Base-by-base conservation (phyloP, 2,888 invertebrate species). In the Tanypteryx hageni region DNA sequence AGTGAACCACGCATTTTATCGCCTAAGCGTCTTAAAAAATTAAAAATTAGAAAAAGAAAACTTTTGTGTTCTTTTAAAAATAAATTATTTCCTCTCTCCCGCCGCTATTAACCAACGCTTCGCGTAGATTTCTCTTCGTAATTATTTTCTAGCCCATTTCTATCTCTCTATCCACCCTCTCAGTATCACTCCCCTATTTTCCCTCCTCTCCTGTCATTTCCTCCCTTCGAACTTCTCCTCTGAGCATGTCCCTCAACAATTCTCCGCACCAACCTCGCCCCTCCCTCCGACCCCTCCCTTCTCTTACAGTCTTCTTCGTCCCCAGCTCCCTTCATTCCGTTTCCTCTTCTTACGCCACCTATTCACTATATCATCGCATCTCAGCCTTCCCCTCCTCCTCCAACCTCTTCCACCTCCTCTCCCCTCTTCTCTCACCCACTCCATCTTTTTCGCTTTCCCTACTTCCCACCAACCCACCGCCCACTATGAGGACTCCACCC, bases 201-300 rank as follows among this genome's bases (percentile, higher is more conserved):
- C 5, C 11, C 13, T 27, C 59, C 27, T 5, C 61, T n/a, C 59
- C 58, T 86, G 14, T 58, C 59, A 13, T 14, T 27, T 86, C 10
- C 58, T 22, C 58, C 58, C 61, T 59, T 86, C 31, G 18, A 86
- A 31, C 22, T 86, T 59, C 31, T 86, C 61, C 86, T 86, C 59
- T 58, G 44, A 44, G 44, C 44, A 44, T 44, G 44, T 5, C 44
- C 5, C 44, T 44, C 44, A 44, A 44, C 44, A 44, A 1, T 3
- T 44, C 44, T 5, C 5, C 44, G 5, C 44, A 1, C 44, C 44
- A 44, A 31, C 59, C 22, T 76, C 18, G 31, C 27, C 31, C 59
- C 27, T 86, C 59, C 59, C n/a, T 0, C 86, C 76, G 76, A 22
- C 61, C 61, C 27, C 14, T 85, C 59, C 85, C n/a, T n/a, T n/a